Evolutionary conservation across 2,113 vertebrate genomes (phyloP), one percentile per base, ranked within the genome.

Genomic region (Zosterops hypoxanthus): DNA sequence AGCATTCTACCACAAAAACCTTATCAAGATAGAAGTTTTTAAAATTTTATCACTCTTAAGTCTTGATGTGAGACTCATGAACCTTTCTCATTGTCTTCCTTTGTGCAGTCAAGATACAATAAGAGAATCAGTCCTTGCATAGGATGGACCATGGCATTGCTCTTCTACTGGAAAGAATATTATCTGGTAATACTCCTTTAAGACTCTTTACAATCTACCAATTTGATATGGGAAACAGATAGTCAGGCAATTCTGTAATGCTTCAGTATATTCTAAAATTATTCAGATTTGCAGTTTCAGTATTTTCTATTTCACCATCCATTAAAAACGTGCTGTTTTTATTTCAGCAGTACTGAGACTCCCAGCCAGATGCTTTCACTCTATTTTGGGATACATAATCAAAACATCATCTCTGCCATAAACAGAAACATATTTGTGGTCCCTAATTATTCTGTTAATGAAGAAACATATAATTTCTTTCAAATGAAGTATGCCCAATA

Each of bases 401-500:
- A 88, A 93, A 94, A 82, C 31, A 66, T 63, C 5, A 50, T 70
- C 50, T 88, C 77, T 92, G 46, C 55, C 41, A 61, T 83, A 91
- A 95, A 57, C 63, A 88, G 88, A 88, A 88, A 78, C 16, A 28
- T 92, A 88, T 81, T 88, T 73, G 50, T 55, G 17, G 25, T 46
- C n/a, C 56, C 84, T 75, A 82, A 82, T 92, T 94, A 78, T 75
- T 84, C 55, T 59, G 8, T 66, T 71, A 73, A 94, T 66, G 72
- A 96, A 42, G 77, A 86, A 88, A 89, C 18, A 23, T 47, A 34
- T 60, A 86, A 90, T 78, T 91, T 93, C 53, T 75, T 87, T 82
- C 47, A 84, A 87, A 78, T 46, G 10, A 85, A 82, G 8, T 53
- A 50, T 42, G 33, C 42, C 28, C 4, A 75, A 14, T 82, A 71